Percentiles rank a stretch among this genome's conserved stretches.
phyloP scores from a whole-genome alignment of 2,888 invertebrate genomes.

The Archips xylosteana region DNA sequence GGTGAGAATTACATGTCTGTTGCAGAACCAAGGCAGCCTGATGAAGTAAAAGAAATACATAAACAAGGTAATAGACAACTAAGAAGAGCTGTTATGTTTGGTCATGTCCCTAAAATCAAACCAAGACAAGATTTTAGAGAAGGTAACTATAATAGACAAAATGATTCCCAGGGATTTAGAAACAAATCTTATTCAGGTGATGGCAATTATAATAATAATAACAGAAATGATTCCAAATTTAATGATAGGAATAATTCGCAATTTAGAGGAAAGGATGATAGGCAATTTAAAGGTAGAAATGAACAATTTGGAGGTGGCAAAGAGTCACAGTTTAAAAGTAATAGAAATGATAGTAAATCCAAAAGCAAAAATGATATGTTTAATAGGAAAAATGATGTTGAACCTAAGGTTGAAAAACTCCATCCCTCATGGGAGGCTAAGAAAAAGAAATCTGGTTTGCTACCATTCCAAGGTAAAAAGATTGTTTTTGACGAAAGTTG shows the following conservation, averaged over 20 bases:
- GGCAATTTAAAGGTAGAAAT: conserved; percentile 20
- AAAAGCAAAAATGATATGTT: conserved; percentile 34
- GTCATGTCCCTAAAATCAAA: conserved; percentile 68
- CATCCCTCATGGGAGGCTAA: conserved; percentile 86
- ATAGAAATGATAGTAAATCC: conserved; percentile 40
- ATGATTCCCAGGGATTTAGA: conserved; percentile 43
- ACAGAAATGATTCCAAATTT: conserved; percentile 42
- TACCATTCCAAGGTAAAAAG: conserved; percentile 80
- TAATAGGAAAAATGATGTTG: conserved; percentile 42
- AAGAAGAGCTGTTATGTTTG: conserved; percentile 79
- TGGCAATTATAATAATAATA: conserved; percentile 43
- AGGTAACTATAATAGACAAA: conserved; percentile 51
- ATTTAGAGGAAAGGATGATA: conserved; percentile 43
- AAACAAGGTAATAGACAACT: conserved; percentile 74
- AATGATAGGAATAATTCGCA: conserved; percentile 40
- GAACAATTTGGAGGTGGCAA: conserved; percentile 30
- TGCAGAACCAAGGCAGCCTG: conserved; percentile 75
- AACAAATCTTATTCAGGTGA: conserved; percentile 45
- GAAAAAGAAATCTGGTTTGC: conserved; percentile 73
- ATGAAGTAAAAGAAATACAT: conserved; percentile 77
- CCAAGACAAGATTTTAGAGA: conserved; percentile 55
- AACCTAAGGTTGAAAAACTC: conserved; percentile 69
- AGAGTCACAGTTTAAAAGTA: conserved; percentile 41
- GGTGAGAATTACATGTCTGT: conserved; percentile 79
- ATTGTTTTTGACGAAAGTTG: conserved; percentile 74